Evolutionary conservation across 92 coral and sea anemone genomes (phyloP).

Genomic region (Epizoanthus illoricatus): DNA sequence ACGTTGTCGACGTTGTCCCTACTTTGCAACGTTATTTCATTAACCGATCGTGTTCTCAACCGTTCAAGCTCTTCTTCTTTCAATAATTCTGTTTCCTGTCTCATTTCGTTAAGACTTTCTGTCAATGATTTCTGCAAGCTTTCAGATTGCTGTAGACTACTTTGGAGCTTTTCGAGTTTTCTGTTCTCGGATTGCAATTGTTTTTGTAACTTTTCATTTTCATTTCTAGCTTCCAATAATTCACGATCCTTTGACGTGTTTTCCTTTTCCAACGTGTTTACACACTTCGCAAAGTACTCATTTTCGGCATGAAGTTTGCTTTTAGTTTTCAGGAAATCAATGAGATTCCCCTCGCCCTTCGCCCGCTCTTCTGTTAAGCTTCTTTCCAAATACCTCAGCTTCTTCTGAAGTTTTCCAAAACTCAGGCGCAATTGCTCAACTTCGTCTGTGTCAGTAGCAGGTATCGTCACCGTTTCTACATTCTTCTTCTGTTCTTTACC

Average conservation of each 20-base stretch:
- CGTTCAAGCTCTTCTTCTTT: background rate
- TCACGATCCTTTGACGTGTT: conserved; percentile 37
- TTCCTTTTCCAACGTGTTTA: conserved; percentile 25
- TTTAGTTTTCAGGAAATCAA: conserved; percentile 37
- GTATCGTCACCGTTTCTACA: background rate
- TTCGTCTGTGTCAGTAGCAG: conserved; percentile 37
- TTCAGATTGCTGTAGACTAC: conserved; percentile 13
- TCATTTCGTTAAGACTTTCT: conserved; percentile 23
- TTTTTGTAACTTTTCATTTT: conserved; percentile 38
- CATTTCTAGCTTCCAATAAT: conserved; percentile 25
- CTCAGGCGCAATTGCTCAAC: conserved; percentile 43
- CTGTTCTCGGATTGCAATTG: conserved; percentile 42
- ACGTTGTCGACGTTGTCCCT: background rate
- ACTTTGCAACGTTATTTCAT: background rate
- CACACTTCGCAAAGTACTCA: background rate
- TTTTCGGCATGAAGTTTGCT: conserved; percentile 35
- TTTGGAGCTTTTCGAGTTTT: conserved; percentile 37
- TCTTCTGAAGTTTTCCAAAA: conserved; percentile 54
- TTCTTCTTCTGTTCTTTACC: conserved; percentile 1
- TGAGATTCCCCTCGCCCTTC: conserved; percentile 39
- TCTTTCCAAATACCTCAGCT: conserved; percentile 51
- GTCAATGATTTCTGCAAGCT: conserved; percentile 39
- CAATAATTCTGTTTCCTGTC: conserved; percentile 19
- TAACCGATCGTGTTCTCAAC: background rate
- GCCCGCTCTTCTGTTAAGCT: conserved; percentile 42